Conservation (phyloP, 2,888 invertebrate genomes). For the Enchytraeus crypticus region DNA sequence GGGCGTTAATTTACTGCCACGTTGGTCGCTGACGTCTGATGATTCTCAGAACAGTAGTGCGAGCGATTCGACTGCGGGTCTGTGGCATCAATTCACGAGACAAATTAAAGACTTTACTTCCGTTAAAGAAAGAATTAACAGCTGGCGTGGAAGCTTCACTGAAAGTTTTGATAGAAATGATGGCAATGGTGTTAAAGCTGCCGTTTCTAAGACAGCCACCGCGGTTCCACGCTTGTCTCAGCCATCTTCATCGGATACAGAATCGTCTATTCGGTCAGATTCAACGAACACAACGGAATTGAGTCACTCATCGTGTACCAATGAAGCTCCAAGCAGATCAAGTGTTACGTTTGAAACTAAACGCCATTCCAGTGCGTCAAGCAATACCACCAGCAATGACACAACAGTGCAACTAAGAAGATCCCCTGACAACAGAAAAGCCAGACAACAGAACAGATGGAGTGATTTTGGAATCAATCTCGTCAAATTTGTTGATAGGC, state of each 20-base stretch:
- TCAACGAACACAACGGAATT: background rate
- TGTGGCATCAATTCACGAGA: background rate
- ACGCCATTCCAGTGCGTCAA: too few species aligned
- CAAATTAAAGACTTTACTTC: background rate
- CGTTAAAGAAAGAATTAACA: background rate
- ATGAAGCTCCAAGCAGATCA: background rate
- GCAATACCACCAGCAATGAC: background rate
- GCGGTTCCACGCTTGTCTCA: background rate
- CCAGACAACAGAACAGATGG: conserved; percentile 12
- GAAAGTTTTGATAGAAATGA: background rate
- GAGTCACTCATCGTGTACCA: background rate
- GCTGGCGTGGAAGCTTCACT: background rate
- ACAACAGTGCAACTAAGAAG: background rate
- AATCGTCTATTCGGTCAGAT: background rate
- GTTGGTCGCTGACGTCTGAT: background rate
- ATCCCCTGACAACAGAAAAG: background rate
- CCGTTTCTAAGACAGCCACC: background rate
- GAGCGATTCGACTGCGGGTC: too few species aligned
- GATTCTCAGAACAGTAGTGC: background rate
- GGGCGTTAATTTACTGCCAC: background rate
- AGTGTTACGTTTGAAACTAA: background rate
- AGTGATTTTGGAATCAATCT: conserved; percentile 22
- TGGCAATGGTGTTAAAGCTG: background rate
- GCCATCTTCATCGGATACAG: background rate
- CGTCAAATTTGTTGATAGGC: conserved; percentile 22